Conservation (phyloP, 2,888 invertebrate genomes). For the Chloromyia formosa region DNA sequence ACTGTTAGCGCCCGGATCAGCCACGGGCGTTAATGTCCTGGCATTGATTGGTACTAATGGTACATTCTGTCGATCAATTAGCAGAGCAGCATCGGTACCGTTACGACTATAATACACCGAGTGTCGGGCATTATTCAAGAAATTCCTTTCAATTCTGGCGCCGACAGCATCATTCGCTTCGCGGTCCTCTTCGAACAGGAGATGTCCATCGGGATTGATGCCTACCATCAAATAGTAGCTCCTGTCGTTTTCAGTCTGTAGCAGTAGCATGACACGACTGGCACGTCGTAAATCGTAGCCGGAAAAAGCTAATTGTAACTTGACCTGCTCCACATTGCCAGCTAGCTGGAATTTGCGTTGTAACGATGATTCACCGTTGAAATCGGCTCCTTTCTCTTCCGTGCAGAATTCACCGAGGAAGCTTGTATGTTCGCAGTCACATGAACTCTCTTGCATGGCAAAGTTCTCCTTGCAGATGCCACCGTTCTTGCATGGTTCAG, state of each 20-base stretch:
- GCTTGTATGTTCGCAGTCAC: constrained; percentile 89
- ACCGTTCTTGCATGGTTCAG: constrained; percentile 85
- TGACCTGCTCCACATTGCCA: constrained; percentile 78
- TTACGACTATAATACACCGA: constrained; percentile 77
- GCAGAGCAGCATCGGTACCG: constrained; percentile 74
- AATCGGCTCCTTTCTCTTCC: constrained; percentile 90
- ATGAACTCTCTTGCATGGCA: constrained; percentile 82
- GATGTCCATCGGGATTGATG: constrained; percentile 82
- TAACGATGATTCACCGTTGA: constrained; percentile 85
- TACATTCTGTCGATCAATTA: constrained; percentile 81
- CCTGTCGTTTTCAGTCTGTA: constrained; percentile 84
- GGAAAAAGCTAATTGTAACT: constrained; percentile 87
- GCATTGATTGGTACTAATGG: constrained; percentile 74
- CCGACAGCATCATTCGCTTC: constrained; percentile 73
- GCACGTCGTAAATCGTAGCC: constrained; percentile 81
- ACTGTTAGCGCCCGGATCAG: constrained; percentile 77
- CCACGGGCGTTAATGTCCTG: constrained; percentile 74
- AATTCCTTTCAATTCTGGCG: constrained; percentile 80
- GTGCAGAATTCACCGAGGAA: constrained; percentile 89
- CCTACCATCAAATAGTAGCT: constrained; percentile 86
- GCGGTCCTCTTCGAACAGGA: constrained; percentile 86
- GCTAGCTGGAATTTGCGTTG: constrained; percentile 79
- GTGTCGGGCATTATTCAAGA: constrained; percentile 80
- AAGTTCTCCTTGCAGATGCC: constrained; percentile 91
- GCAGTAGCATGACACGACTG: constrained; percentile 78